Evolutionary conservation across 2,888 invertebrate genomes (phyloP), one percentile per base, ranked within the genome.

Genomic region (Folsomia manolachei): DNA sequence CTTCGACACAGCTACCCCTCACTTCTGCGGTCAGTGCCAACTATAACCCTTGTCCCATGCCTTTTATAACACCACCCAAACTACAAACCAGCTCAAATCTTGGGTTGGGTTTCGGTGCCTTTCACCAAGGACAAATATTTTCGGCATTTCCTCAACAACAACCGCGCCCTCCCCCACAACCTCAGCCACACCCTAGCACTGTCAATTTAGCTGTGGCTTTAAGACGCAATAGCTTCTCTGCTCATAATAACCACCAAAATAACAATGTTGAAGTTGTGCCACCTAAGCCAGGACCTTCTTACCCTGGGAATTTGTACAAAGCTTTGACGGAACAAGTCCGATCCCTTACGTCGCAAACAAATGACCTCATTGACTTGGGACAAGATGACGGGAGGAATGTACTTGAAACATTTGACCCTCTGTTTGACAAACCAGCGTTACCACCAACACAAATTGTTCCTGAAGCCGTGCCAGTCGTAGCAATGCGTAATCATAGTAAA

Each of bases 381-480:
- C 81, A 86, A 84, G 75, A 84, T 85, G 78, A 87, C 85, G 80
- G 87, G 86, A 61, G 87, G 69, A 91, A 91, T 85, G 90, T 94
- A 82, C 85, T 94, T 82, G 93, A 94, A 84, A 92, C 92, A 75
- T 94, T 94, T 84, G 94, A 94, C 88, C 94, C 94, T 64, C 86
- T 94, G 1, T 67, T 67, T 19, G 69, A 62, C 4, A 62, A 60
- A 27, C n/a, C 60, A 83, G 86, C 92, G 82, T 87, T 85, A 63
- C 85, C 82, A 89, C n/a, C 63, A 25, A 19, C 53, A 19, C 9
- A 19, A 25, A 27, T 21, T 1, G 19, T 27, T 1, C 21, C 1
- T 26, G 27, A 18, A 63, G 24, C 1, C 27, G 51, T 67, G 1
- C 51, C 21, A 56, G n/a, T 4, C 9, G 4, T 27, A 23, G 23